Percentiles rank a stretch among this genome's conserved stretches.
phyloP scores from a whole-genome alignment of 2,888 invertebrate genomes.

The Aplocera efformata region DNA sequence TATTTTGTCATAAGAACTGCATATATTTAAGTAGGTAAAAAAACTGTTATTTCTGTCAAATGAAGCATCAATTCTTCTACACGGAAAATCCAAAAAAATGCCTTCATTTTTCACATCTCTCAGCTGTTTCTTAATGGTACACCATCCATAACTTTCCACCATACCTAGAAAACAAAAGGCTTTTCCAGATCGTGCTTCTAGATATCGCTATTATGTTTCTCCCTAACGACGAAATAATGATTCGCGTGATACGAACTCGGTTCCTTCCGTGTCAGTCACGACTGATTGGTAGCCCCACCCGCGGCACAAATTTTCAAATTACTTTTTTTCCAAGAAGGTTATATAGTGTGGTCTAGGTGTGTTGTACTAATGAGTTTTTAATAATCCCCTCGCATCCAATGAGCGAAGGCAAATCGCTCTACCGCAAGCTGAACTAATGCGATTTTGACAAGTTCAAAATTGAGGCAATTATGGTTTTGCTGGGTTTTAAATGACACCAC shows the following conservation, averaged over 20 bases:
- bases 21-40: too few relatives aligned
- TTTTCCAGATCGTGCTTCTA: constrained; percentile 47
- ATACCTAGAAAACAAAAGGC: constrained; percentile 38
- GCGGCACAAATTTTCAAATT: constrained; percentile 69
- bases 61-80: constrained; percentile 1
- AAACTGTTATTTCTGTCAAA: too few relatives aligned
- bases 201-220: constrained; percentile 61
- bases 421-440: constrained; percentile 68
- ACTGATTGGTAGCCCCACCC: constrained; percentile 62
- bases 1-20: too few relatives aligned
- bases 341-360: constrained; percentile 64
- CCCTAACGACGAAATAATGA: constrained; percentile 78
- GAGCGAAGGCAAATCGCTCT: constrained; percentile 63
- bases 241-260: constrained; percentile 68
- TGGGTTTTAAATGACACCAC: constrained; percentile 62
- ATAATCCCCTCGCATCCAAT: constrained; percentile 72
- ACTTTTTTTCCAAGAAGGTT: constrained; percentile 65
- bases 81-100: constrained; percentile 15
- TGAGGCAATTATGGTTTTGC: constrained; percentile 74
- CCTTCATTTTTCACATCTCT: constrained; percentile 16
- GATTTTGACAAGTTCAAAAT: constrained; percentile 79
- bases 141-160: constrained; percentile 25
- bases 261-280: constrained; percentile 76
- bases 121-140: constrained; percentile 19
- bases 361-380: constrained; percentile 76